Evolutionary conservation across 2,888 invertebrate genomes (phyloP).

Genomic region (Polyploca ridens): DNA sequence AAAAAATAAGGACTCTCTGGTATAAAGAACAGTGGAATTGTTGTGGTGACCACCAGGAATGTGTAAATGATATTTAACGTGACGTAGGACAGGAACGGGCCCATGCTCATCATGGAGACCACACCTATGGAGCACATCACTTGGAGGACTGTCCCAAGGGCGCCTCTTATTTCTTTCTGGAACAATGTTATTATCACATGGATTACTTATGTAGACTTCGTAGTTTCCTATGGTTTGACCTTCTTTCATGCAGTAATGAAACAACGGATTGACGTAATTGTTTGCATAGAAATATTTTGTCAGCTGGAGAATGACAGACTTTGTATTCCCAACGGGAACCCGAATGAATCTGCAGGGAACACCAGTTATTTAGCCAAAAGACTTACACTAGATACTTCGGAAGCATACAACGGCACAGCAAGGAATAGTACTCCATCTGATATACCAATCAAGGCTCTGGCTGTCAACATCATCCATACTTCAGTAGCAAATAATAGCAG

Average conservation of each 20-base stretch:
- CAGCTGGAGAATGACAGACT: too few relatives aligned
- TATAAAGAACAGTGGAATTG: slow-evolving; percentile 56
- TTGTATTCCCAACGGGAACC: too few relatives aligned
- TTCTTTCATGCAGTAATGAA: too few relatives aligned
- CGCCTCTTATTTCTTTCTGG: slow-evolving; percentile 69
- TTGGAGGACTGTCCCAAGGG: slow-evolving; percentile 64
- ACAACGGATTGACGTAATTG: too few relatives aligned
- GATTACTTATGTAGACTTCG: too few relatives aligned
- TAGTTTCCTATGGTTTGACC: too few relatives aligned
- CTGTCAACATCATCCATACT: slow-evolving; percentile 53
- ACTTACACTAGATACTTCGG: slow-evolving; percentile 61
- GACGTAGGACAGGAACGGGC: slow-evolving; percentile 61
- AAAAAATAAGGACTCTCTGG: slow-evolving; percentile 69
- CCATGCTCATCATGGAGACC: slow-evolving; percentile 60
- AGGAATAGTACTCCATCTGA: slow-evolving; percentile 41
- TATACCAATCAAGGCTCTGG: slow-evolving; percentile 38
- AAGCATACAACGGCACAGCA: slow-evolving; percentile 55
- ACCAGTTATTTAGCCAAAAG: too few relatives aligned
- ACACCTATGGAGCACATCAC: slow-evolving; percentile 62
- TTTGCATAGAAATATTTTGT: too few relatives aligned
- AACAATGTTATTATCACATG: slow-evolving; percentile 22
- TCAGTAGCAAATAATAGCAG: slow-evolving; percentile 48
- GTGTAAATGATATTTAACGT: slow-evolving; percentile 49
- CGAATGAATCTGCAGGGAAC: too few relatives aligned
- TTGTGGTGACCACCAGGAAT: slow-evolving; percentile 33